Base-by-base conservation (phyloP, 2,113 vertebrate species). In the Rynchops niger region DNA sequence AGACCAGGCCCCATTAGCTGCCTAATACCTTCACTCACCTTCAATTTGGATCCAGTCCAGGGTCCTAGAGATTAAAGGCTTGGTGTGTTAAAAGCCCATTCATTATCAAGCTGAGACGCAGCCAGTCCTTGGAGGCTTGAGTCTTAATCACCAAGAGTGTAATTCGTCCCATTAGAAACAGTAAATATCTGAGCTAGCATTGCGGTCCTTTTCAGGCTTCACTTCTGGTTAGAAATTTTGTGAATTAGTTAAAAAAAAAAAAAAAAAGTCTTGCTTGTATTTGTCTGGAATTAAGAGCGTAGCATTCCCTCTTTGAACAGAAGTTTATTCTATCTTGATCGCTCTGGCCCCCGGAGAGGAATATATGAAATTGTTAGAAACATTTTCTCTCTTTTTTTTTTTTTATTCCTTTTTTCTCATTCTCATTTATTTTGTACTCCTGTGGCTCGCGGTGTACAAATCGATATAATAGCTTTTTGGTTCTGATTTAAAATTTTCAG, bases 381-480 rank as follows among this genome's bases (percentile, higher is more conserved):
- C 26, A 5, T 91, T 91, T 95, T 55, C 42, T 63, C 16, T 67
- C 45, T 82, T 23, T 29, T 25, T 2, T 13, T 27, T 12, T 11
- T 32, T 18, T 21, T 43, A 12, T 30, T 16, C 21, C 8, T 52
- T 56, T 22, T 5, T 3, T 5, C 5, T 15, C 18, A 2, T 6
- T 23, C 58, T 70, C 55, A 53, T 82, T 77, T 88, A 25, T 93
- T 95, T 74, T 6, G 3, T 73, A 5, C 81, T 78, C 53, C 79
- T 23, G 27, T 38, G 34, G 36, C 43, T 95, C 71, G 1, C 36
- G 3, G 43, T 0, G 7, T 71, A 50, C 50, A 50, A 77, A 97
- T 96, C 90, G 43, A 94, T 96, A 63, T 58, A 94, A 93, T 74
- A 91, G 88, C 69, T 74, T 55, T 67, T 50, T 21, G 82, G 29